Conservation (phyloP, 1,140 invertebrate species). For the Solenopsis fugax region DNA sequence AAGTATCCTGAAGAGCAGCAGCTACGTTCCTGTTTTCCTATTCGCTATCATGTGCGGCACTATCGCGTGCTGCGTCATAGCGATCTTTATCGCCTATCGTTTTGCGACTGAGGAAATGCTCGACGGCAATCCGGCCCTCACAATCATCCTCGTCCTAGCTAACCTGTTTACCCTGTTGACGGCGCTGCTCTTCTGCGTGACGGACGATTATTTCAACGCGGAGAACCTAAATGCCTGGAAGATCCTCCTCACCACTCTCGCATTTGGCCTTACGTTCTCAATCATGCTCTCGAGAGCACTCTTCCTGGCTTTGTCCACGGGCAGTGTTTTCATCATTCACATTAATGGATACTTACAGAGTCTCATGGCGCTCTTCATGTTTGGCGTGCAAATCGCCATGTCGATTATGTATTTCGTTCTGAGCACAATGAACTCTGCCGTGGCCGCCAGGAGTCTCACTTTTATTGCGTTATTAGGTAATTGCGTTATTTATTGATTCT, state of each 20-base stretch:
- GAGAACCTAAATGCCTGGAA: constrained; percentile 86
- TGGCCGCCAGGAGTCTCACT: constrained; percentile 73
- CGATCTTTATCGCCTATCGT: constrained; percentile 86
- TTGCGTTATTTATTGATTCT: constrained; percentile 1
- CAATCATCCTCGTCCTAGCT: constrained; percentile 86
- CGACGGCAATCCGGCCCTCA: constrained; percentile 87
- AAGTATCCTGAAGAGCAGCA: constrained; percentile 79
- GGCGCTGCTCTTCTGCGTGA: constrained; percentile 87
- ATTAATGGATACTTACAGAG: constrained; percentile 88
- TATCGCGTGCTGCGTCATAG: constrained; percentile 84
- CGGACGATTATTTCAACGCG: constrained; percentile 77
- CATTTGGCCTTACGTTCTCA: constrained; percentile 87
- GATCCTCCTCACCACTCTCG: constrained; percentile 86
- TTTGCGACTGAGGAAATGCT: constrained; percentile 86
- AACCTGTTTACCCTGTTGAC: constrained; percentile 86
- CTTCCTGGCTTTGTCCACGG: constrained; percentile 88
- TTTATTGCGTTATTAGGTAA: constrained; percentile 82
- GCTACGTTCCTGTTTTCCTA: constrained; percentile 86
- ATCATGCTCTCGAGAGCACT: constrained; percentile 88
- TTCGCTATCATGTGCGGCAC: constrained; percentile 85
- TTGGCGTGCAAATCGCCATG: constrained; percentile 86
- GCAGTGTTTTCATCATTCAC: constrained; percentile 88
- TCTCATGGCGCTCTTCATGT: constrained; percentile 88
- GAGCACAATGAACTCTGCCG: constrained; percentile 75
- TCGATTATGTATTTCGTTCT: constrained; percentile 84